Evolutionary conservation across 2,888 invertebrate species (phyloP).

Genomic region (Hesperia comma): DNA sequence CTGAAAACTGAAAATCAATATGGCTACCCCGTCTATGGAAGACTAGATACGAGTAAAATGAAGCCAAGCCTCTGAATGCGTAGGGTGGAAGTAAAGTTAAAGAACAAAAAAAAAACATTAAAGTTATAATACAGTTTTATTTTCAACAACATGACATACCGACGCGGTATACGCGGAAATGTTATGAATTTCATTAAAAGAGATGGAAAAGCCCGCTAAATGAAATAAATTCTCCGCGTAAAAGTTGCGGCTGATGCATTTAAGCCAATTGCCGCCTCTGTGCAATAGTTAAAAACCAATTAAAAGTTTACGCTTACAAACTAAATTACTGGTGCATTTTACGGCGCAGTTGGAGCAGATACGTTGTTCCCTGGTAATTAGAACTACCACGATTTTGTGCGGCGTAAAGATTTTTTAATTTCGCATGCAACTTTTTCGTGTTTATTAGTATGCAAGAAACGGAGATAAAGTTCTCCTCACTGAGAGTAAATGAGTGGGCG

Average conservation of each 20-base stretch:
- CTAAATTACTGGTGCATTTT: conserved; percentile 40
- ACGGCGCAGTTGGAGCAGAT: conserved; percentile 16
- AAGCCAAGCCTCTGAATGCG: too few species aligned
- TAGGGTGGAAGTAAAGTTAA: too few species aligned
- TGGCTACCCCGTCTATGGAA: too few species aligned
- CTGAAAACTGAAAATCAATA: too few species aligned
- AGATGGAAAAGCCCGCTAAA: not conserved
- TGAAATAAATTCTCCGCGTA: conserved; percentile 9
- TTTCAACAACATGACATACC: too few species aligned
- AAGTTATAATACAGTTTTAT: too few species aligned
- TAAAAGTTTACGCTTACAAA: conserved; percentile 41
- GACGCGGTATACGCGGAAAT: not conserved
- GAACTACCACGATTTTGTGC: conserved; percentile 1
- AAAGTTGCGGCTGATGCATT: conserved; percentile 37
- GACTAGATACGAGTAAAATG: too few species aligned
- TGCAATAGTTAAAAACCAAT: conserved; percentile 40
- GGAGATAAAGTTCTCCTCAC: not conserved
- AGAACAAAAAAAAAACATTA: too few species aligned
- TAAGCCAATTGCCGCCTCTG: conserved; percentile 38
- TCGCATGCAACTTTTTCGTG: not conserved
- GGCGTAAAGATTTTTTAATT: conserved; percentile 3
- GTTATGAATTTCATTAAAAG: not conserved
- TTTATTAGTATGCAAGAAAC: not conserved
- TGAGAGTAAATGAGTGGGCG: not conserved
- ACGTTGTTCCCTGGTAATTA: conserved; percentile 16